Evolutionary conservation across 2,888 invertebrate species (phyloP).

Genomic region (Rhorus exstirpatorius): DNA sequence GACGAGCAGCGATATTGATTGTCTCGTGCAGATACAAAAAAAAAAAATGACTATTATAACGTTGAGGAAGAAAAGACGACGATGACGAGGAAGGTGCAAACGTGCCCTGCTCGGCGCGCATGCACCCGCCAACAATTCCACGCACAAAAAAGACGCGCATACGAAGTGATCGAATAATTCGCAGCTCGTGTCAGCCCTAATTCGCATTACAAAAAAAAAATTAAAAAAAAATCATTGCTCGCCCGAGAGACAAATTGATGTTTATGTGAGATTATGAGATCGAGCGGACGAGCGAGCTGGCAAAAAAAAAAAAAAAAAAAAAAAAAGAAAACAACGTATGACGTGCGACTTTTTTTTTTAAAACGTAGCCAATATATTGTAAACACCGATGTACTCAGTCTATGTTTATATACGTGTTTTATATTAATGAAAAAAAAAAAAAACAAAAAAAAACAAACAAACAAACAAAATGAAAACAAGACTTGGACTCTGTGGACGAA

Average conservation of each 20-base stretch:
- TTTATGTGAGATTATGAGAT: conserved; percentile 37
- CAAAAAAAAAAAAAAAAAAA: conserved; percentile 33
- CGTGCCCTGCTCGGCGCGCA: conserved; percentile 27
- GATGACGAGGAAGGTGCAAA: conserved; percentile 10
- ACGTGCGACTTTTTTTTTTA: conserved; percentile 79
- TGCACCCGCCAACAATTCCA: conserved; percentile 61
- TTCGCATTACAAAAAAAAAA: conserved; percentile 27
- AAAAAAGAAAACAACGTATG: conserved; percentile 67
- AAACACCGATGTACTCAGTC: conserved; percentile 85
- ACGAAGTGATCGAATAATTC: conserved; percentile 48
- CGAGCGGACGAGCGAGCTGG: conserved; percentile 51
- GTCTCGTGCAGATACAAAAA: conserved; percentile 47
- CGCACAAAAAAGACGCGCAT: conserved; percentile 69
- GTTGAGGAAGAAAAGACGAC: conserved; percentile 13
- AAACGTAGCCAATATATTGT: conserved; percentile 78
- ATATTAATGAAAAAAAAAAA: conserved; percentile 80
- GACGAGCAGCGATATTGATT: conserved; percentile 31
- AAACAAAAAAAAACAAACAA: conserved; percentile 50
- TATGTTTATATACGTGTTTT: conserved; percentile 86
- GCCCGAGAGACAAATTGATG: background rate
- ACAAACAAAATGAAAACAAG: conserved; percentile 35
- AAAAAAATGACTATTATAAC: conserved; percentile 46
- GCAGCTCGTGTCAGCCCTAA: conserved; percentile 18
- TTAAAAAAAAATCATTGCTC: conserved; percentile 26
- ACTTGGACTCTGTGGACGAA: conserved; percentile 5